These are phyloP conservation scores for Mallotus villosus DNA, from an alignment of 2,797 vertebrate genomes.

Conservation along the genomic window DNA sequence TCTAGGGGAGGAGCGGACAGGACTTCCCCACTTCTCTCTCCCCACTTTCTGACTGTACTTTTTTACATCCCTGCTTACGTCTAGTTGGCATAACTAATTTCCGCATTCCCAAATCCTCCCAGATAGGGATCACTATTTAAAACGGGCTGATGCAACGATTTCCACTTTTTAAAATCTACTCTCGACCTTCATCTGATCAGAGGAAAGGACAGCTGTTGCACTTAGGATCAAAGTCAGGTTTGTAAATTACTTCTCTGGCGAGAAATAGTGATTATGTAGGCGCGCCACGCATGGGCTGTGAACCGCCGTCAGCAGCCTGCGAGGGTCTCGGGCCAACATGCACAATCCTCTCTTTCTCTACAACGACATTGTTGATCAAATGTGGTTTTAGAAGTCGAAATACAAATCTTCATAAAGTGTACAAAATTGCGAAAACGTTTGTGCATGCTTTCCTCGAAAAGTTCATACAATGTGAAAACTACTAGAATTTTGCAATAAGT, in stretches of 20 bases:
- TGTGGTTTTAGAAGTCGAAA: background rate
- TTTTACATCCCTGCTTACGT: slow-evolving; percentile 84
- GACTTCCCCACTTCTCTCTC: slow-evolving; percentile 73
- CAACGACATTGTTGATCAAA: background rate
- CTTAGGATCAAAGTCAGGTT: slow-evolving; percentile 81
- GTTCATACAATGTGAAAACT: background rate
- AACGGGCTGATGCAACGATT: slow-evolving; percentile 96
- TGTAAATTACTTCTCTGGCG: slow-evolving; percentile 60
- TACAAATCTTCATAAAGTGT: background rate
- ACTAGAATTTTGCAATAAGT: background rate
- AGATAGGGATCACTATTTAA: slow-evolving; percentile 87
- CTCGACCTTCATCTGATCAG: slow-evolving; percentile 78
- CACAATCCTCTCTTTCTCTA: slow-evolving; percentile 16
- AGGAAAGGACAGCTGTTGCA: slow-evolving; percentile 78
- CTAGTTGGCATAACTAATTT: slow-evolving; percentile 87
- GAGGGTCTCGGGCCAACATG: slow-evolving; percentile 15
- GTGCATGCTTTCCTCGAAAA: background rate
- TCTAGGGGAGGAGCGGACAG: slow-evolving; percentile 74
- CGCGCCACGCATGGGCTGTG: slow-evolving; percentile 53
- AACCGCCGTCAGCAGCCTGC: slow-evolving; percentile 9
- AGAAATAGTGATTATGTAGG: slow-evolving; percentile 23
- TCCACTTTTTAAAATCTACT: slow-evolving; percentile 88
- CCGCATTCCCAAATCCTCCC: slow-evolving; percentile 99
- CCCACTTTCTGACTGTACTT: slow-evolving; percentile 71
- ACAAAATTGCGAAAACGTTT: background rate